Evolutionary conservation across 2,888 invertebrate genomes (phyloP).

Genomic region (Formica aserva): DNA sequence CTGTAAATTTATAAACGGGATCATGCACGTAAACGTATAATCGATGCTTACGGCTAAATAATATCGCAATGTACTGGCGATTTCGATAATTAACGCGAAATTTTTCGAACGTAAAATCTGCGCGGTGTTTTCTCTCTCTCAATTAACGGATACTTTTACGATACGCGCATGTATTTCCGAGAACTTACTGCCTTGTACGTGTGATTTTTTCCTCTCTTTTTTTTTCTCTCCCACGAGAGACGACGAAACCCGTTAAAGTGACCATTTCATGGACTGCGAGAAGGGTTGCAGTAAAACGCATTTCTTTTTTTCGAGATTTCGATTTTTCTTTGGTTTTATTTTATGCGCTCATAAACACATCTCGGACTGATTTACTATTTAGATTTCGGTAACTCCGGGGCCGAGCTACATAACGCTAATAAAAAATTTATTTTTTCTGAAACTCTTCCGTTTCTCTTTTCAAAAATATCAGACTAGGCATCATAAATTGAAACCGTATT

Average conservation of each 20-base stretch:
- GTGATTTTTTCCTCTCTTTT: background rate
- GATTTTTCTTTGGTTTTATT: constrained; percentile 41
- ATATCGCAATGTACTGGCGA: constrained; percentile 3
- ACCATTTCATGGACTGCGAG: constrained; percentile 21
- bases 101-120: constrained; percentile 11
- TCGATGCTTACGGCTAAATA: constrained; percentile 3
- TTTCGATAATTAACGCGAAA: constrained; percentile 26
- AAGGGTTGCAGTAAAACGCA: constrained; percentile 69
- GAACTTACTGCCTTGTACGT: background rate
- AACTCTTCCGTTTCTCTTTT: background rate
- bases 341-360: constrained; percentile 31
- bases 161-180: constrained; percentile 18
- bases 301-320: constrained; percentile 56
- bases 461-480: background rate
- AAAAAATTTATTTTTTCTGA: constrained; percentile 31
- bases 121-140: constrained; percentile 1
- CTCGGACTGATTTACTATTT: constrained; percentile 37
- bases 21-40: constrained; percentile 11
- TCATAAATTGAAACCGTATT: background rate
- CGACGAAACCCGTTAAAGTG: constrained; percentile 20
- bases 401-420: background rate
- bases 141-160: constrained; percentile 40
- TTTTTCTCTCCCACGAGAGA: constrained; percentile 18
- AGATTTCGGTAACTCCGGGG: background rate
- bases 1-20: background rate